Evolutionary conservation across 2,797 vertebrate genomes (phyloP), one percentile per base, ranked within the genome.

Genomic region (Fringilla coelebs): DNA sequence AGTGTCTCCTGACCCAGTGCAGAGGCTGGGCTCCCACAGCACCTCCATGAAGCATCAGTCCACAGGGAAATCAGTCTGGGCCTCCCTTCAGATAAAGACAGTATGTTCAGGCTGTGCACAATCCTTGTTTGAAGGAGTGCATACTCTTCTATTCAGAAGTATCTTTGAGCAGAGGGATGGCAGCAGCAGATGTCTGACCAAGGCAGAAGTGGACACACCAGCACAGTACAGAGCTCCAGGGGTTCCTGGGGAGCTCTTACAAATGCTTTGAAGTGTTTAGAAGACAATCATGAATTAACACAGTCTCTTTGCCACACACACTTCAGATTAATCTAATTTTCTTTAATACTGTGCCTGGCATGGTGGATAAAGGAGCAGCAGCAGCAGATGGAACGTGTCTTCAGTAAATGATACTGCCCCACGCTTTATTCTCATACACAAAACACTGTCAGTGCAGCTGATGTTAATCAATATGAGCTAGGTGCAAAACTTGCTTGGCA

Each of bases 381-480:
- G 57, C 68, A 89, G 87, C 88, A 90, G 73, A 75, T 78, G 89
- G 88, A 76, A 61, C 1, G 1, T 14, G 32, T 49, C 66, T 80
- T 89, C 74, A 57, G 46, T 45, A 41, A 71, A 52, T 24, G 57
- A 28, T 48, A 29, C 32, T n/a, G n/a, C 51, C 45, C 41, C 49
- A 13, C 1, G 4, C 61, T 48, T 17, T 48, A 4, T 38, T 60
- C 22, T 65, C 46, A 14, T 10, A 29, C 1, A 17, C 21, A 40
- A 49, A 68, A 40, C 36, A 28, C 48, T 55, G 36, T 10, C 68
- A 32, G 17, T 1, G 46, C 1, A 0, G 46, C 58, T 75, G 73
- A 45, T 0, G 0, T 32, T 60, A 52, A 78, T 36, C 0, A 0
- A 24, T 55, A 45, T 0, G 31, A 81, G n/a, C 38, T 70, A 82